Evolutionary conservation across 2,888 invertebrate genomes (phyloP), one percentile per base, ranked within the genome.

Genomic region (Nemoura dubitans): DNA sequence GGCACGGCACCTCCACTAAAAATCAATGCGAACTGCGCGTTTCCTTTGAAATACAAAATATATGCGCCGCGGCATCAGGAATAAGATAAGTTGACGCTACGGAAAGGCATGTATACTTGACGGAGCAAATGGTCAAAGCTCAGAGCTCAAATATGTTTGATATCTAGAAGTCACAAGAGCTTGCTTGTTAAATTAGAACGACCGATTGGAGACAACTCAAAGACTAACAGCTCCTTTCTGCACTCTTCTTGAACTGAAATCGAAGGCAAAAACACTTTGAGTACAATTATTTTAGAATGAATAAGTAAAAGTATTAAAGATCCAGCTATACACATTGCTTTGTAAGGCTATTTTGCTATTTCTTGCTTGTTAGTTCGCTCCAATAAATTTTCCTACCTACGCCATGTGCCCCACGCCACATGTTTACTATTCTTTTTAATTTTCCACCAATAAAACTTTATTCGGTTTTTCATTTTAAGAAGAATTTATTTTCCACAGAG

Each of bases 181-280:
- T 82, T 76, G 83, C 86, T 86, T 86, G 86, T 86, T 86, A 86
- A 86, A 86, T 83, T 29, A 36, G 82, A 76, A 83, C 86, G 83
- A 30, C 76, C 86, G 82, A 86, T 86, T 86, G 86, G 86, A 76
- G 83, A 82, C 43, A 36, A 80, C 59, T 82, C 29, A 86, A 86
- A 86, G 86, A 59, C 59, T 59, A 21, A 10, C 59, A 59, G 36
- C 59, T 59, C 59, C 59, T 59, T 59, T 59, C 59, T 59, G 10
- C 59, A 59, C 59, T 59, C 59, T 59, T 59, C 14, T 59, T 59
- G 59, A 59, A 21, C 59, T 59, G 59, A 59, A 21, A 21, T 59
- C 14, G 59, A 59, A 36, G 59, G 21, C 3, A 59, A 59, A 59
- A 59, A 59, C 59, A 59, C 59, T 59, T 59, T 59, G 59, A 59